phyloP scores from a whole-genome alignment of 2,797 vertebrate species.

The Selene dorsalis region DNA sequence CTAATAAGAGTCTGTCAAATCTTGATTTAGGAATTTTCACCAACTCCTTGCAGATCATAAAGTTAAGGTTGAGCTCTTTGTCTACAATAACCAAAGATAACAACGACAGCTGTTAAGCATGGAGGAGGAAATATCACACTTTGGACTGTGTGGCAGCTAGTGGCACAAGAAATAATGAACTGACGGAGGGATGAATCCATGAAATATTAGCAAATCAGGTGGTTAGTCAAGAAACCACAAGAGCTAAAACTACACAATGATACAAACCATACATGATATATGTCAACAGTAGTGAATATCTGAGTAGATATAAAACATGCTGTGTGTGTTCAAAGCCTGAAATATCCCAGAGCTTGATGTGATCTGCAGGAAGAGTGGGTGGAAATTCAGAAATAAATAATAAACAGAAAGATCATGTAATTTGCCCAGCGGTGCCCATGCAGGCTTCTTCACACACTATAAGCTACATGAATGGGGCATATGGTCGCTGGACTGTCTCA shows the following conservation, averaged over 20 bases:
- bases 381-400: neutral
- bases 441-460: neutral
- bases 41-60: neutral
- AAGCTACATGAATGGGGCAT: conserved; percentile 16
- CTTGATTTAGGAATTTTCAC: neutral
- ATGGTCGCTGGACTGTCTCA: conserved; percentile 25
- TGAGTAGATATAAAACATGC: neutral
- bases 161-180: neutral
- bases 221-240: neutral
- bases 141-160: neutral
- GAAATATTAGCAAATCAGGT: neutral
- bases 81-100: neutral
- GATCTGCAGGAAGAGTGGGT: neutral
- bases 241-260: neutral
- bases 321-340: neutral
- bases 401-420: neutral
- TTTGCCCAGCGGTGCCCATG: neutral
- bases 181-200: neutral
- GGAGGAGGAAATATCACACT: neutral
- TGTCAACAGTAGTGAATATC: neutral
- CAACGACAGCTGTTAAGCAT: neutral
- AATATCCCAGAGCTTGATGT: neutral
- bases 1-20: neutral
- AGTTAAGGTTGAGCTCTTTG: neutral
- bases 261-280: neutral